Conservation (phyloP, 2,888 invertebrate genomes). For the Troglohyphantes excavatus region DNA sequence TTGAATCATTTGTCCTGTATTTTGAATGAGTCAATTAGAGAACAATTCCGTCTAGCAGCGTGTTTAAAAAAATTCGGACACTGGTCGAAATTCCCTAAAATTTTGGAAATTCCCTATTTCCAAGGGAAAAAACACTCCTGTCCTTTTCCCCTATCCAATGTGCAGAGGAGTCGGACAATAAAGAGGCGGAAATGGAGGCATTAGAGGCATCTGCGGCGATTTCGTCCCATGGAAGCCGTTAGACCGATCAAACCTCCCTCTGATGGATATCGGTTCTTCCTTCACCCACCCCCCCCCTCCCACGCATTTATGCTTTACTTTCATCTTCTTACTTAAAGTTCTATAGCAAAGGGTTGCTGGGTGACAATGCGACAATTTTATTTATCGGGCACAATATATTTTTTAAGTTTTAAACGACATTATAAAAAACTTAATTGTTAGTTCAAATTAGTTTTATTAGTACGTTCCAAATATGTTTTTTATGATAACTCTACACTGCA, state of each 20-base stretch:
- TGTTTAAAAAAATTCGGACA: no score
- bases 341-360: no score
- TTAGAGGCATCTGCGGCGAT: conserved; percentile 47
- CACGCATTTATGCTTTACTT: not conserved
- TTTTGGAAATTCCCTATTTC: not conserved
- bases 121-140: conserved; percentile 6
- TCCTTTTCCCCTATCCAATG: conserved; percentile 19
- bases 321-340: not conserved
- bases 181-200: conserved; percentile 77
- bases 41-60: no score
- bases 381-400: no score
- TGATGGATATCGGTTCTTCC: conserved; percentile 74
- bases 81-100: not conserved
- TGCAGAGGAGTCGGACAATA: conserved; percentile 51
- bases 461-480: no score
- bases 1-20: no score
- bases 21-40: no score
- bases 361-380: no score
- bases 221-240: conserved; percentile 46
- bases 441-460: no score
- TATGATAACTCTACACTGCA: no score
- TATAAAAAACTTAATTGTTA: no score
- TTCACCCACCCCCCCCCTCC: conserved; percentile 4
- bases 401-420: no score
- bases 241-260: conserved; percentile 46